Base-by-base conservation (phyloP, 1,140 invertebrate genomes). In the Palaemon carinicauda region DNA sequence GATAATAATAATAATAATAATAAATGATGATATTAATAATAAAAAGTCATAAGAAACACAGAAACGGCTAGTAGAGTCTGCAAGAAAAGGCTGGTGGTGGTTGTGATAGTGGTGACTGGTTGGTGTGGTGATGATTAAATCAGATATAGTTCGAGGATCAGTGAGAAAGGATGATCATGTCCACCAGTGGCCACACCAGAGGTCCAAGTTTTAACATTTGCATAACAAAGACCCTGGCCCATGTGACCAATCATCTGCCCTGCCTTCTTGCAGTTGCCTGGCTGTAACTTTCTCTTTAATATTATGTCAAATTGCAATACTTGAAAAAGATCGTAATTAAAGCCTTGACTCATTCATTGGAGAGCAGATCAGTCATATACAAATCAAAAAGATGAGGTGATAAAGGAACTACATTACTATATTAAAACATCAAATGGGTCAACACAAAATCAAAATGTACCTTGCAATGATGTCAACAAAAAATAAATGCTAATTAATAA, bases 41-140 rank as follows among this genome's bases (percentile, higher is more conserved):
- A 69, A 80, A 17, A 60, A 29, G 53, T 27, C 56, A 78, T 65
- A 60, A 65, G 50, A 33, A 60, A 87, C 77, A 87, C 71, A 78
- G 85, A 87, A 87, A 87, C 78, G 31, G 71, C 85, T 81, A 87
- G 79, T 82, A 87, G 79, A 87, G 79, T 87, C 85, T 87, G 79
- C 79, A 87, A 82, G 79, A 81, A 87, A 87, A 87, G 85, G 79
- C 73, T 51, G 77, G 53, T 81, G 79, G 60, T 65, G 53, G 60
- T 80, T 29, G 24, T 60, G 79, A 60, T 81, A 54, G 78, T 78
- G 65, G 78, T 87, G 78, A 52, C 27, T 87, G 84, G 52, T 27
- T 41, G 74, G 60, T 85, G 50, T 29, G 29, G 54, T 41, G 69
- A 21, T 21, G 71, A 17, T 85, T 56, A n/a, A n/a, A n/a, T 29